A percentile compares a stretch with the other conserved stretches of the same genome.
Conservation (phyloP, 1,140 invertebrate genomes). For the Elysia chlorotica region DNA sequence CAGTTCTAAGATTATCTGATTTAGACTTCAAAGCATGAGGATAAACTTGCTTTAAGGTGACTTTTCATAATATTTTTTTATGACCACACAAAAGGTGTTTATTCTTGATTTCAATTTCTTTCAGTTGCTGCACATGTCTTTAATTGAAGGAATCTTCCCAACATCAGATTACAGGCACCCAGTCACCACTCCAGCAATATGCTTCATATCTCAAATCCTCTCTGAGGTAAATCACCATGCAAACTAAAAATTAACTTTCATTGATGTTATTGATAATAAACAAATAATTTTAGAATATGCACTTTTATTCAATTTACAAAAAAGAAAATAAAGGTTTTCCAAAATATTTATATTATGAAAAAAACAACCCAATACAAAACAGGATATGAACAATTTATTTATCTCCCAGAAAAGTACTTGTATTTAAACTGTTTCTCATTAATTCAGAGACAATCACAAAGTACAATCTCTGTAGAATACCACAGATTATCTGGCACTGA, state of each 20-base stretch:
- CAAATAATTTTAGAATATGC: not conserved
- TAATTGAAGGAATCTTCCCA: conserved; percentile 73
- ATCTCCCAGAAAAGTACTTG: not conserved
- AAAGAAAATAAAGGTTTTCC: not conserved
- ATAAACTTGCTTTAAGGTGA: too few species aligned
- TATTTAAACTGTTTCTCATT: too few species aligned
- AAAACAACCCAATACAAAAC: not conserved
- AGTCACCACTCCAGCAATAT: conserved; percentile 79
- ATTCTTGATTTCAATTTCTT: too few species aligned
- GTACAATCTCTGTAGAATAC: too few species aligned
- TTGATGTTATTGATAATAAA: not conserved
- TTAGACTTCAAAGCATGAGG: too few species aligned
- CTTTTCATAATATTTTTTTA: too few species aligned
- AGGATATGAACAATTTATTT: not conserved
- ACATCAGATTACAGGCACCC: conserved; percentile 88
- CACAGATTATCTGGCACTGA: too few species aligned
- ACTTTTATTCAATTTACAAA: not conserved
- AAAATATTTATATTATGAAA: not conserved
- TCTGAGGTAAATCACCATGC: conserved; percentile 58
- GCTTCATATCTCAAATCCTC: conserved; percentile 84
- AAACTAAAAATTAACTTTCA: not conserved
- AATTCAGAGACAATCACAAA: too few species aligned
- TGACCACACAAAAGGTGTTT: too few species aligned
- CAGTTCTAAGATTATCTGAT: too few species aligned
- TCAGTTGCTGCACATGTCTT: conserved; percentile 75